phyloP scores from a whole-genome alignment of 2,888 invertebrate species.

The Helicoverpa assulta region DNA sequence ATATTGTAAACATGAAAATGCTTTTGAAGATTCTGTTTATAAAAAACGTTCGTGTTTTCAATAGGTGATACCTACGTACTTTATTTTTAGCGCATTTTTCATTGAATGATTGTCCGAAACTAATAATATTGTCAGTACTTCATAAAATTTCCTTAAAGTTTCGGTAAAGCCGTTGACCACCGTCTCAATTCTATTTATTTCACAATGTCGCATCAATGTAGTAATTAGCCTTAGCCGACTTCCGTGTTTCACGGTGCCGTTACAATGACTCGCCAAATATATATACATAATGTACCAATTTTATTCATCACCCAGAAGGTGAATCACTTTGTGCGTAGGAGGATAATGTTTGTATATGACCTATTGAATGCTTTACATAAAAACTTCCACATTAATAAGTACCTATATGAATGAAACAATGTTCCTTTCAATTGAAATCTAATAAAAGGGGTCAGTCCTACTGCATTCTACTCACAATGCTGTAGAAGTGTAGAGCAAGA shows the following conservation, averaged over 20 bases:
- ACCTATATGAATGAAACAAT: conserved; percentile 13
- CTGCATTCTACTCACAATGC: neutral
- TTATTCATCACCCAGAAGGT: conserved; percentile 63
- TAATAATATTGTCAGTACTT: neutral
- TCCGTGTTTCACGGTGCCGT: conserved; percentile 59
- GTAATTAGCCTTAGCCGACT: conserved; percentile 51
- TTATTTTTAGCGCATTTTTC: neutral
- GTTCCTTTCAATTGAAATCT: neutral
- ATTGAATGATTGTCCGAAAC: neutral
- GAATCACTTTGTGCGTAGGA: conserved; percentile 69
- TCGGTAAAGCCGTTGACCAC: neutral
- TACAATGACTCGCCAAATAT: conserved; percentile 67
- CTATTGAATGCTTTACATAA: conserved; percentile 44
- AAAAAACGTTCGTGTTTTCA: conserved; percentile 9
- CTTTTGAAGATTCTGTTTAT: conserved; percentile 13
- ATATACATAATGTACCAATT: conserved; percentile 52
- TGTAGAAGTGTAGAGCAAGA: no score
- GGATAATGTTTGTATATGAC: conserved; percentile 46
- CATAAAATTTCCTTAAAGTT: neutral
- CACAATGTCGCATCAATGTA: conserved; percentile 50
- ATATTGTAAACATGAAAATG: no score
- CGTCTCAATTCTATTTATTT: conserved; percentile 23
- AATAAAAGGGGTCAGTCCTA: no score
- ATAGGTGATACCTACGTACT: neutral
- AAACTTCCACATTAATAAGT: conserved; percentile 36